A percentile compares a stretch with the other conserved stretches of the same genome.
Evolutionary conservation across 2,797 vertebrate genomes (phyloP).

Genomic region (Sebastes variabilis): DNA sequence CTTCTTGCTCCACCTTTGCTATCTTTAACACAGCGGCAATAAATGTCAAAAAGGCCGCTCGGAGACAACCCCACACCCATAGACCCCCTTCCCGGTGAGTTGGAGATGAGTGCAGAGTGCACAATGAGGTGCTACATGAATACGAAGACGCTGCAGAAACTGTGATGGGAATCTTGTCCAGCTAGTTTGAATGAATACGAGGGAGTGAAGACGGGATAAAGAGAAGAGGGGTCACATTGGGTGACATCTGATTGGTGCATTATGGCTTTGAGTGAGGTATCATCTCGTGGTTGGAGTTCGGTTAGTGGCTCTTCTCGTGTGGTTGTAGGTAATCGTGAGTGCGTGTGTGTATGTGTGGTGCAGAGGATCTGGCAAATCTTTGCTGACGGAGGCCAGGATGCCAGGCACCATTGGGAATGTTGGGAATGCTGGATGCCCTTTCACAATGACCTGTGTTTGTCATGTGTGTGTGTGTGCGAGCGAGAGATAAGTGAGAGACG

Average conservation of each 20-base stretch:
- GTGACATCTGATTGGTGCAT: conserved; percentile 12
- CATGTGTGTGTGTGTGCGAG: conserved; percentile 3
- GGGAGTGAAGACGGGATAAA: background rate
- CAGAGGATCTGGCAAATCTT: conserved; percentile 62
- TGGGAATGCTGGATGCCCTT: conserved; percentile 73
- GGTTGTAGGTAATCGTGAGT: conserved; percentile 10
- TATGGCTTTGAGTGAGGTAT: background rate
- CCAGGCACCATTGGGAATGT: conserved; percentile 71
- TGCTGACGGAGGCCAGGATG: conserved; percentile 65
- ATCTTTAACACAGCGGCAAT: conserved; percentile 8
- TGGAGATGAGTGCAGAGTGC: background rate
- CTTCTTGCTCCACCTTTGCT: background rate
- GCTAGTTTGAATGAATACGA: background rate
- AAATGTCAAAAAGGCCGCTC: conserved; percentile 3
- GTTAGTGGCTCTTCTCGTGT: conserved; percentile 13
- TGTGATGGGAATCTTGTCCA: background rate
- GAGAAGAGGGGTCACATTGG: background rate
- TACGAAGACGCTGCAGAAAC: background rate
- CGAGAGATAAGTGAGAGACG: conserved; percentile 37
- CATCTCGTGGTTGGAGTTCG: conserved; percentile 12
- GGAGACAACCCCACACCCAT: background rate
- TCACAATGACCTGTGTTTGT: conserved; percentile 62
- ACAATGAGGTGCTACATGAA: background rate
- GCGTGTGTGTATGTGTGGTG: background rate
- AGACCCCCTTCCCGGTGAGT: background rate